Evolutionary conservation across 2,888 invertebrate genomes (phyloP), one percentile per base, ranked within the genome.

Genomic region (Volucella zonaria): DNA sequence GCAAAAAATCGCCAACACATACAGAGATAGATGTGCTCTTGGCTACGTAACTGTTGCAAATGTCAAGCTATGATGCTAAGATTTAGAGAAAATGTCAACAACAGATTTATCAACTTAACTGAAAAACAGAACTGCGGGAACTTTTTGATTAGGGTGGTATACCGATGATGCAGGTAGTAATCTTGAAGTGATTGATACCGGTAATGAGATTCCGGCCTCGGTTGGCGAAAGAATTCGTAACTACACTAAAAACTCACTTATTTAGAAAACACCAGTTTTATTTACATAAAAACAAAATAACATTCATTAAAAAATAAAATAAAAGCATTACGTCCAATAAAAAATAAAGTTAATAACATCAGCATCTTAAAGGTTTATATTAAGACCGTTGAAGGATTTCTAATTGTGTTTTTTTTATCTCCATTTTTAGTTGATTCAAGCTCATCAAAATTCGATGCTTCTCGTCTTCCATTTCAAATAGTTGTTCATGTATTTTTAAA

Each of bases 181-280:
- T n/a, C n/a, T n/a, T n/a, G n/a, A n/a, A n/a, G n/a, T n/a, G n/a
- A n/a, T n/a, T n/a, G n/a, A n/a, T n/a, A n/a, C n/a, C n/a, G 15
- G 15, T 10, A 51, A 14, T 64, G 64, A 14, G 8, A 51, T 40
- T 49, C 12, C 11, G 3, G 40, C n/a, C 40, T 15, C 15, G 42
- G 18, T 8, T 42, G 66, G 40, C 3, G 66, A 66, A 66, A 66
- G 52, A 52, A 66, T 52, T 42, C 40, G 52, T 11, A 18, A 43
- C 8, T 66, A 66, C 18, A 66, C 52, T 52, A 52, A 66, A 52
- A 42, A 52, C 51, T 52, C 66, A 1, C 42, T 52, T 4, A 18
- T 52, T 18, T 42, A 52, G 51, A 42, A 54, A 31, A 54, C 11
- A 31, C n/a, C 4, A 54, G 1, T 31, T 54, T 31, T 54, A 54